These are phyloP conservation scores for Loris lydekkerianus DNA, from an alignment of 2,797 vertebrate genomes.

Conservation along the genomic window DNA sequence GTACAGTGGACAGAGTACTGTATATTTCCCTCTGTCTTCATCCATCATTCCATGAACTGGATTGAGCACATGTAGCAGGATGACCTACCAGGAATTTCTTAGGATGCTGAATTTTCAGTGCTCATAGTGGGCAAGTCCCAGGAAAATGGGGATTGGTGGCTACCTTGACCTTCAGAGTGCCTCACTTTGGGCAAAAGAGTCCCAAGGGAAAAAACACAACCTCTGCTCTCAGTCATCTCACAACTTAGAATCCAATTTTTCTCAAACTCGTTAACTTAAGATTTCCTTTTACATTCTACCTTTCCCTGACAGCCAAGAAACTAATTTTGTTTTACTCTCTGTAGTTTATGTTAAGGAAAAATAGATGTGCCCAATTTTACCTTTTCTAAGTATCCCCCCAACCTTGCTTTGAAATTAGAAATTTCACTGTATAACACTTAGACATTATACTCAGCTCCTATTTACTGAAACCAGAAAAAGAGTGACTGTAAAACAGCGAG, in stretches of 20 bases:
- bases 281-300: background rate
- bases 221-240: background rate
- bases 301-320: background rate
- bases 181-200: background rate
- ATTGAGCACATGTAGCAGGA: too few relatives aligned
- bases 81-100: background rate
- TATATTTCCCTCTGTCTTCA: background rate
- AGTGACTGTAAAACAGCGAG: slow-evolving; percentile 17
- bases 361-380: background rate
- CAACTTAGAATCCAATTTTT: background rate
- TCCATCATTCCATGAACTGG: background rate
- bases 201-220: background rate
- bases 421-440: background rate
- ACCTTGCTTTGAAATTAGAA: background rate
- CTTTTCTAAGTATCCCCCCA: background rate
- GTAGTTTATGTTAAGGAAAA: slow-evolving; percentile 41
- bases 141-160: background rate
- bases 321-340: slow-evolving; percentile 14
- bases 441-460: slow-evolving; percentile 8
- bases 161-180: background rate
- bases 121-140: background rate
- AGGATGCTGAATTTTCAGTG: background rate
- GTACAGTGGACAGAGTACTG: too few relatives aligned
- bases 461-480: background rate
- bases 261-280: background rate